Conservation (phyloP, 30 jellyfish, hydroid and myxozoan genomes). For the Mastigias papua region DNA sequence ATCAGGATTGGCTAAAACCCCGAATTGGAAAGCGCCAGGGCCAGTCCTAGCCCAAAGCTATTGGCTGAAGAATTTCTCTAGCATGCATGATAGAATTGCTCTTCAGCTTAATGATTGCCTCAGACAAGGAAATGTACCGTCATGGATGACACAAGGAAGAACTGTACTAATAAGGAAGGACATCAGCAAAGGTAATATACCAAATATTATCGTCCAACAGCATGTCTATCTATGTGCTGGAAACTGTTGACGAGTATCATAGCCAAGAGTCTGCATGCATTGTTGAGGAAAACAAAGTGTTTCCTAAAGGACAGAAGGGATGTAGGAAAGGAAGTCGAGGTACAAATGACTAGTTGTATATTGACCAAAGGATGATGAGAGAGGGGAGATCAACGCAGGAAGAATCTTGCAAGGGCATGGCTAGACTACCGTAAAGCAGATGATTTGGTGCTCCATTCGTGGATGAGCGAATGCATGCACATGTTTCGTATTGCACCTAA, state of each 20-base stretch:
- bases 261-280: conserved; percentile 30
- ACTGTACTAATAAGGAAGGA: conserved; percentile 5
- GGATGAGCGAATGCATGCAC: neutral
- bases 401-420: neutral
- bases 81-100: conserved; percentile 42
- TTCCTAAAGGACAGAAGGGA: conserved; percentile 47
- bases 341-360: conserved; percentile 13
- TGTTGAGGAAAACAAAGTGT: neutral
- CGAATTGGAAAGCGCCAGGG: conserved; percentile 38
- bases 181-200: conserved; percentile 14
- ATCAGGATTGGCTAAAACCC: conserved; percentile 25
- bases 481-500: neutral
- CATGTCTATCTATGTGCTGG: conserved; percentile 37
- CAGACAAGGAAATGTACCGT: conserved; percentile 53
- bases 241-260: conserved; percentile 41
- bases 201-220: conserved; percentile 21
- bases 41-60: conserved; percentile 27
- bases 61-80: conserved; percentile 22
- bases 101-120: conserved; percentile 24
- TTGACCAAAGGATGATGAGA: conserved; percentile 23
- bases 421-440: neutral
- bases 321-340: conserved; percentile 59
- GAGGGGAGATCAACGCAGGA: neutral
- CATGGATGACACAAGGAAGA: conserved; percentile 49
- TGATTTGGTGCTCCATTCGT: neutral